A percentile compares a stretch with the other conserved stretches of the same genome.
Conservation (phyloP, 2,113 vertebrate genomes). For the Elephas maximus region DNA sequence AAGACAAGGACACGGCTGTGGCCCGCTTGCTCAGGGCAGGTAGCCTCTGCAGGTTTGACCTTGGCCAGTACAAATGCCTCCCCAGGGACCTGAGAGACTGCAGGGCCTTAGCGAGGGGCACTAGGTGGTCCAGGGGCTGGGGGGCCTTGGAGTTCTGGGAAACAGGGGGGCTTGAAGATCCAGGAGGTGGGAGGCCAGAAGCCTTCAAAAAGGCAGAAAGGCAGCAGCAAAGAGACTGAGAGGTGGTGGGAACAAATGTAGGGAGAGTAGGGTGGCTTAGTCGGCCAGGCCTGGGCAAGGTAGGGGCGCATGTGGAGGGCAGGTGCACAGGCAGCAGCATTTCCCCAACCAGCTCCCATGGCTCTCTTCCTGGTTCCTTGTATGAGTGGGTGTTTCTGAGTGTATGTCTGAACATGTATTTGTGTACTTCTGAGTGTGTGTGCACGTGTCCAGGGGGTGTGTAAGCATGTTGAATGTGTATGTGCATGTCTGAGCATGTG, state of each 20-base stretch:
- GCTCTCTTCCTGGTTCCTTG: not conserved
- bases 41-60: not conserved
- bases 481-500: no score
- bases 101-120: not conserved
- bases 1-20: not conserved
- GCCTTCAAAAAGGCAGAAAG: no score
- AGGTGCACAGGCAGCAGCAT: not conserved
- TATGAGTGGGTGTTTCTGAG: not conserved
- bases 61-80: not conserved
- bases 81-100: not conserved
- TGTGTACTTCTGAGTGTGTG: no score
- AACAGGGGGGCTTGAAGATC: not conserved
- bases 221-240: not conserved
- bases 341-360: no score
- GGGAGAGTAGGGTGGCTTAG: not conserved
- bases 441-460: not conserved
- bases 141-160: no score
- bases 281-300: not conserved
- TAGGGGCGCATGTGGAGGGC: accelerated
- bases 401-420: not conserved
- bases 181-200: no score
- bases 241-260: not conserved
- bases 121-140: no score
- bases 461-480: no score
- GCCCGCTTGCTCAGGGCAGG: no score